phyloP scores from a whole-genome alignment of 2,797 vertebrate genomes.

The Hozukius guyotensis region DNA sequence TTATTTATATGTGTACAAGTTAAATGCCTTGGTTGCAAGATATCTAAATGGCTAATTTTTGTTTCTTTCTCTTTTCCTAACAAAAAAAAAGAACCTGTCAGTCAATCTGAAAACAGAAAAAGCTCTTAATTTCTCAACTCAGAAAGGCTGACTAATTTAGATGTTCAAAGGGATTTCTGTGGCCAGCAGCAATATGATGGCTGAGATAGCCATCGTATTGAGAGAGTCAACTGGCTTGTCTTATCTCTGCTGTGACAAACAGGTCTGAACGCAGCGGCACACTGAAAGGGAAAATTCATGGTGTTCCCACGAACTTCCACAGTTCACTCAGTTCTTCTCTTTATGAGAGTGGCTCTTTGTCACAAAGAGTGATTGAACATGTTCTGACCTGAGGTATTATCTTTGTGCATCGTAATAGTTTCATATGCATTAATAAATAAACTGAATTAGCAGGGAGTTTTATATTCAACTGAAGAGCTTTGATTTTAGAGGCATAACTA shows the following conservation, averaged over 20 bases:
- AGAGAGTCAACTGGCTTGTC: conserved; percentile 11
- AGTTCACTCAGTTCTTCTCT: conserved; percentile 21
- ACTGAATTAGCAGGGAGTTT: not conserved
- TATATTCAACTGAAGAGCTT: not conserved
- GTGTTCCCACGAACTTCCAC: conserved; percentile 17
- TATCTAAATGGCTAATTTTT: not conserved
- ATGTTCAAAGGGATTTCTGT: conserved; percentile 26
- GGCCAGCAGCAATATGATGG: conserved; percentile 22
- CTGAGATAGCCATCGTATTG: conserved; percentile 27
- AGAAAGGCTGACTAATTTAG: conserved; percentile 49
- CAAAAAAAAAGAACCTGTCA: not conserved
- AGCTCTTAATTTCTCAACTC: conserved; percentile 18
- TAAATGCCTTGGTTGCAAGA: not conserved
- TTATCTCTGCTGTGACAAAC: conserved; percentile 40
- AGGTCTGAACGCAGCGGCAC: not conserved
- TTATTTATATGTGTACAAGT: not conserved
- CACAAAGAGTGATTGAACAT: not conserved
- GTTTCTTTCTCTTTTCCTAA: not conserved
- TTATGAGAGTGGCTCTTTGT: not conserved
- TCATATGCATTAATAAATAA: not conserved
- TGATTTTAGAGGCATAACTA: not conserved
- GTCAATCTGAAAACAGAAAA: conserved; percentile 44
- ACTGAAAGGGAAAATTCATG: conserved; percentile 32
- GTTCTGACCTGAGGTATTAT: not conserved
- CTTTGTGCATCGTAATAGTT: not conserved